Base-by-base conservation (phyloP, 2,113 vertebrate species). In the Murina feae region DNA sequence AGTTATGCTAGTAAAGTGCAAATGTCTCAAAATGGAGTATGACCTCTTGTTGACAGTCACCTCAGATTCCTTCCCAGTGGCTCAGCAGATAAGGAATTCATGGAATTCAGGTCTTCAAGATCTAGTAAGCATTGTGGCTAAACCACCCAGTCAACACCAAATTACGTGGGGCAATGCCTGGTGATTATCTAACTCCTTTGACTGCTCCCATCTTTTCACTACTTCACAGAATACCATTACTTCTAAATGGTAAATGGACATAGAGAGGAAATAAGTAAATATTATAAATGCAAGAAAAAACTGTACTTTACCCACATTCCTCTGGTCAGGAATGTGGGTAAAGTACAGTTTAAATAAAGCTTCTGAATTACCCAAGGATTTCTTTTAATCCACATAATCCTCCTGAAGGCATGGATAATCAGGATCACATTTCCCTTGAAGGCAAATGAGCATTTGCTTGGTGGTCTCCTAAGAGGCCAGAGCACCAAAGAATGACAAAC, bases 21-120 rank as follows among this genome's bases (percentile, higher is more conserved):
- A 94, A 96, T 47, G 37, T 89, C 60, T 96, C 94, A 97, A 98
- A 95, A 97, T 60, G 81, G 96, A 96, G 91, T 86, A 94, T 95
- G 93, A 83, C 95, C 97, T 97, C 95, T 95, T 86, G 86, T 91
- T 98, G 97, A 96, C 82, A 85, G 68, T 80, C 84, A 96, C 39
- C 35, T 81, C 96, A 96, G 97, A 95, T 88, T 85, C 94, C 94
- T 97, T 69, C 53, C 53, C 39, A 86, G 90, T 95, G 93, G 89
- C 90, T 94, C 95, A 96, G 96, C 91, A 98, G 68, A 68, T 96
- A 96, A 96, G 79, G 93, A 98, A 97, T 97, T 94, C 85, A 71
- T 84, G 97, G 97, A 97, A 97, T 95, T 94, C 58, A 93, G 82
- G 65, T 84, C 96, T 97, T 97, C 66, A 51, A 81, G 91, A 97